Base-by-base conservation (phyloP, 2,797 vertebrate genomes). In the Coilia nasus region DNA sequence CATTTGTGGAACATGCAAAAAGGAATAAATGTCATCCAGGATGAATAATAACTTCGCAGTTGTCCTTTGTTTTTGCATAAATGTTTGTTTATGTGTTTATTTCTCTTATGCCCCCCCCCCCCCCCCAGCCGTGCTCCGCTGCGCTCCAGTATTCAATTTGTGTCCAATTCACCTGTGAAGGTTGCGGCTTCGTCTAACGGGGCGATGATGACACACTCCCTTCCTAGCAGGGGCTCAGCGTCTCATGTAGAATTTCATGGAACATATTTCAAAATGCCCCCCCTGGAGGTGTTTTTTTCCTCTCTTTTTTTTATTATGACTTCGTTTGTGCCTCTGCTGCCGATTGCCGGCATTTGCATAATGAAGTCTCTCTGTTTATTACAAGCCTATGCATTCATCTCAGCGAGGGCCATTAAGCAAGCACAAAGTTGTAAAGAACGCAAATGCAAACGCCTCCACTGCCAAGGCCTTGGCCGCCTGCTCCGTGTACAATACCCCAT, bases 331-430 rank as follows among this genome's bases (percentile, higher is more conserved):
- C 88, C 84, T 92, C 86, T 90, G 89, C 89, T 90, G 88, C 71
- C 0, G 84, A 87, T 19, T 86, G 86, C 1, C 35, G 83, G 35
- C 81, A 94, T 94, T 93, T 94, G 92, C 93, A 95, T 95, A 94
- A 94, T 95, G 91, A 94, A 94, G 91, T 92, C 90, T n/a, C 89
- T 93, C 93, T 94, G 94, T 94, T 95, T 93, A 94, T 93, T 92
- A 93, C 91, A 92, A 92, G 94, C 87, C 59, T 83, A 87, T 86
- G 85, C 91, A 92, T 94, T 94, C 84, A 91, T 94, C 93, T 92
- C 93, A 93, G 89, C 85, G 87, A 95, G 94, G 93, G 91, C 91
- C 91, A 93, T 95, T 95, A 94, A 94, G 94, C 93, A 93, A 92
- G 91, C 93, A 91, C 85, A 92, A 92, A 90, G 93, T 91, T 93